Evolutionary conservation across 2,797 vertebrate genomes (phyloP).

Genomic region (Coccyzus lansbergi): DNA sequence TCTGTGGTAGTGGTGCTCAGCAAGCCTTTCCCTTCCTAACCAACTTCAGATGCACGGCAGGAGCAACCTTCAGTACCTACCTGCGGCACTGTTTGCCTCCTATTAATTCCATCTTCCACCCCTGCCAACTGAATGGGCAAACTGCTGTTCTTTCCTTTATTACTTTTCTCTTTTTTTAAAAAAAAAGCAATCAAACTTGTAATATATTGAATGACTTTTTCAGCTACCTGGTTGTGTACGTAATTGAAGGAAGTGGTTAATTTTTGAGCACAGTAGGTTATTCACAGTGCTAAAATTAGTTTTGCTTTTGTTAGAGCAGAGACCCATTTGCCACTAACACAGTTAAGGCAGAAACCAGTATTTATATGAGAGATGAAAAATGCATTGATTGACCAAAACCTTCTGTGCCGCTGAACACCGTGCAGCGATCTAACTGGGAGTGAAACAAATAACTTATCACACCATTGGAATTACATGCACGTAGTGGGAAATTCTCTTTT

Average conservation of each 20-base stretch:
- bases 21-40: background rate
- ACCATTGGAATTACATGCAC: slow-evolving; percentile 51
- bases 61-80: background rate
- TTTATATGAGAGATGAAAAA: slow-evolving; percentile 32
- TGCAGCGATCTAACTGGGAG: background rate
- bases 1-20: background rate
- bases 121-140: background rate
- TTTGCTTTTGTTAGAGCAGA: slow-evolving; percentile 26
- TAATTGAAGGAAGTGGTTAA: slow-evolving; percentile 46
- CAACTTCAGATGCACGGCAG: background rate
- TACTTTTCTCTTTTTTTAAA: background rate
- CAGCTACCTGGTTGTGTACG: background rate
- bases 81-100: background rate
- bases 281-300: slow-evolving; percentile 9
- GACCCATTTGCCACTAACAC: background rate
- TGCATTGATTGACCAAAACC: slow-evolving; percentile 31
- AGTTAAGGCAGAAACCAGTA: background rate
- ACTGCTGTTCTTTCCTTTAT: background rate
- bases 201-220: background rate
- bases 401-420: slow-evolving; percentile 19
- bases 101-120: background rate
- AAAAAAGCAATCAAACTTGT: background rate
- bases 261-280: slow-evolving; percentile 25
- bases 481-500: slow-evolving; percentile 40
- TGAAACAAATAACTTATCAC: slow-evolving; percentile 40